Evolutionary conservation across 2,113 vertebrate species (phyloP).

Genomic region (Etia nguti): DNA sequence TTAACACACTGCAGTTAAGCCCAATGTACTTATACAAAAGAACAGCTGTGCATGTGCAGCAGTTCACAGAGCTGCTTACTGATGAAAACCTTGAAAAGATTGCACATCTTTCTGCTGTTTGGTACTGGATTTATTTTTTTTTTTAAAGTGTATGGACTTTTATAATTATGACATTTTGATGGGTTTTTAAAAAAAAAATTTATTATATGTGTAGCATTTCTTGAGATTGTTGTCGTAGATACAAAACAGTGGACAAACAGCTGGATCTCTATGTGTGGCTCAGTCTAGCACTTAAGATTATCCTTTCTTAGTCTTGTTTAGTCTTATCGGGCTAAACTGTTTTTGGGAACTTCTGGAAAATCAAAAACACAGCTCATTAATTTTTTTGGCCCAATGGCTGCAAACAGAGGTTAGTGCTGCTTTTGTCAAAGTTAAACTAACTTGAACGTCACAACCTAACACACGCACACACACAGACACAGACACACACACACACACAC

Average conservation of each 20-base stretch:
- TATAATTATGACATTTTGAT: not conserved
- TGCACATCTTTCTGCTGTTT: not conserved
- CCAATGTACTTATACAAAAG: not conserved
- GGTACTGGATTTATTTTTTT: not conserved
- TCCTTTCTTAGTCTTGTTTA: not conserved
- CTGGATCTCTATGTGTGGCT: not conserved
- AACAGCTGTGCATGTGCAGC: not conserved
- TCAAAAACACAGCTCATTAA: not conserved
- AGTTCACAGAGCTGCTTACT: not conserved
- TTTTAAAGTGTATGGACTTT: not conserved
- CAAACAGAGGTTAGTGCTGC: not conserved
- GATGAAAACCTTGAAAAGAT: not conserved
- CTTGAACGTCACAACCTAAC: not conserved
- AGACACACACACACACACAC: too few species aligned
- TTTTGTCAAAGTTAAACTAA: not conserved
- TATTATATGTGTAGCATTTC: not conserved
- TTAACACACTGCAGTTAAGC: not conserved
- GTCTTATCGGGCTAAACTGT: not conserved
- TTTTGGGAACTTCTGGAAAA: not conserved
- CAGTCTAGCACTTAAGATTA: not conserved
- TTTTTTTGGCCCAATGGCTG: not conserved
- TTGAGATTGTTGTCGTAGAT: not conserved
- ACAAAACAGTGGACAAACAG: not conserved
- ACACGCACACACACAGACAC: too few species aligned
- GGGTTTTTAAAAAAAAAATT: too few species aligned